phyloP scores from a whole-genome alignment of 1,140 invertebrate genomes.

The Drosophila punjabiensis region DNA sequence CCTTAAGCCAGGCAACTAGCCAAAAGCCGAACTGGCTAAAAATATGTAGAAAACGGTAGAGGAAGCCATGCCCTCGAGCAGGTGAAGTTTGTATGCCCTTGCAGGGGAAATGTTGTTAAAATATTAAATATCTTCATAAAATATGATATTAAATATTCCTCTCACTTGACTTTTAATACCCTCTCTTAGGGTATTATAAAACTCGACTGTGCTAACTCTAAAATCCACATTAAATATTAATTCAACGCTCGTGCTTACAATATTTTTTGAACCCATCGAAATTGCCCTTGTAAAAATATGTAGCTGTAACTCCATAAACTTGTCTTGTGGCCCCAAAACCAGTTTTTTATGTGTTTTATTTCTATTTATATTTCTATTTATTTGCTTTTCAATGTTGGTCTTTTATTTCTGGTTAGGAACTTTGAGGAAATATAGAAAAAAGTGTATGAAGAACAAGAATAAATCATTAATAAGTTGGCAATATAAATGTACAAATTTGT shows the following conservation, averaged over 20 bases:
- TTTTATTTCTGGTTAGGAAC: conserved; percentile 12
- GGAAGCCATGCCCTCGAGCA: neutral
- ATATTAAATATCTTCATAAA: neutral
- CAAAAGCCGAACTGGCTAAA: conserved; percentile 1
- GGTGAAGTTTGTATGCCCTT: neutral
- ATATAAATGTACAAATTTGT: neutral
- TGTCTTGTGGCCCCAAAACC: conserved; percentile 7
- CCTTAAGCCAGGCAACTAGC: conserved; percentile 16
- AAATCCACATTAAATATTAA: conserved; percentile 13
- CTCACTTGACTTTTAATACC: neutral
- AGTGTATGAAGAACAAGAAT: neutral
- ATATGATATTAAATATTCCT: neutral
- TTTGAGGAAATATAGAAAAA: conserved; percentile 3
- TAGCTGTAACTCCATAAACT: conserved; percentile 10
- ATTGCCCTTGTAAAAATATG: conserved; percentile 10
- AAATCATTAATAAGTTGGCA: conserved; percentile 1
- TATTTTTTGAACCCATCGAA: neutral
- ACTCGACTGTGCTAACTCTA: neutral
- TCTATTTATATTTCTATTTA: neutral
- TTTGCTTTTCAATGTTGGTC: neutral
- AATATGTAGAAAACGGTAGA: conserved; percentile 2
- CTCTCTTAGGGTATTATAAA: neutral
- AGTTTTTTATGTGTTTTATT: conserved; percentile 5
- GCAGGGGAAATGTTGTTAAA: neutral
- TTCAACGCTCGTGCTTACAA: neutral